These are phyloP conservation scores for Brienomyrus brachyistius DNA, from an alignment of 2,113 vertebrate species.

Conservation along the genomic window DNA sequence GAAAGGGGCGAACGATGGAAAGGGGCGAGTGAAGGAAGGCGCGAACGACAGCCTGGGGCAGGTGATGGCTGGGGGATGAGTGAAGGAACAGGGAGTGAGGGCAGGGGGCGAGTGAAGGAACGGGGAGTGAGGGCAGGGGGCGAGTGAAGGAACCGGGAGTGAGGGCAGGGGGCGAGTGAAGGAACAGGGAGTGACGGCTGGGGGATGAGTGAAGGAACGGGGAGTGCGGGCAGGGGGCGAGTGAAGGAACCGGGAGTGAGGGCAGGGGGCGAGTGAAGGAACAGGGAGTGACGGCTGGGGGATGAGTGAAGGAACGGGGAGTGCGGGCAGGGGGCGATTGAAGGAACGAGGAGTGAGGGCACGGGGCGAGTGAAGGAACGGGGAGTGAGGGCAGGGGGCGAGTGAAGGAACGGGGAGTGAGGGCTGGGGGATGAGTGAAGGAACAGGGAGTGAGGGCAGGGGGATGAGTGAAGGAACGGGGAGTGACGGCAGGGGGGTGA, in stretches of 20 bases:
- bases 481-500: background rate
- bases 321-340: too few species aligned
- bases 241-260: too few species aligned
- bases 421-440: too few species aligned
- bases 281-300: background rate
- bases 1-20: background rate
- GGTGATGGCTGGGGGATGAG: background rate
- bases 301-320: background rate
- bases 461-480: background rate
- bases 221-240: too few species aligned
- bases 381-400: background rate
- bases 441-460: too few species aligned
- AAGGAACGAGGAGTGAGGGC: too few species aligned
- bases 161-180: too few species aligned
- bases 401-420: background rate
- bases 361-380: too few species aligned
- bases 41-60: too few species aligned
- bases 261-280: too few species aligned
- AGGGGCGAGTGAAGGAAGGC: too few species aligned
- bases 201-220: background rate
- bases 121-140: accelerated
- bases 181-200: background rate
- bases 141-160: too few species aligned
- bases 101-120: background rate
- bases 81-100: background rate